Evolutionary conservation across 2,113 vertebrate species (phyloP).

Genomic region (Coturnix japonica): DNA sequence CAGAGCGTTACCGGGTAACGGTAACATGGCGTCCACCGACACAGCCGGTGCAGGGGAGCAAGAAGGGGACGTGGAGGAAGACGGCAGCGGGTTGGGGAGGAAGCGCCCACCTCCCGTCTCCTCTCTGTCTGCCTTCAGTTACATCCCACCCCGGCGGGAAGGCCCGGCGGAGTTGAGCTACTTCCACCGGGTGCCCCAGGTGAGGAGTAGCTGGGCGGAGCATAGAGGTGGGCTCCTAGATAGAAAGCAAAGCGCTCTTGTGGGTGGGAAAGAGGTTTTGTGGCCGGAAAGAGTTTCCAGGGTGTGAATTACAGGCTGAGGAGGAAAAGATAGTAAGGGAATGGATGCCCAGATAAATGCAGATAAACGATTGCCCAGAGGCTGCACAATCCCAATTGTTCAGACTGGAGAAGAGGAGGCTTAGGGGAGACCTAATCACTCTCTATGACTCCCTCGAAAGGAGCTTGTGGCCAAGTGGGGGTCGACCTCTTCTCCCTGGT

Average conservation of each 20-base stretch:
- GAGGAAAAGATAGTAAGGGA: neutral
- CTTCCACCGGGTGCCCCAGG: conserved; percentile 43
- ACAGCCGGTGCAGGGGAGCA: fast-evolving
- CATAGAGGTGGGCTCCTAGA: neutral
- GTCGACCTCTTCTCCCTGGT: too few relatives aligned
- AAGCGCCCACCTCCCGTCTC: neutral
- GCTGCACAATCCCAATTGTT: too few relatives aligned
- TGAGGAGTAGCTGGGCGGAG: neutral
- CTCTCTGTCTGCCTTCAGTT: conserved; percentile 60
- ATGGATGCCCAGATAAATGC: neutral
- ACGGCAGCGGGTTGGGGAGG: neutral
- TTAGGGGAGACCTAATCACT: too few relatives aligned
- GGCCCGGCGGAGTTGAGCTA: conserved; percentile 73
- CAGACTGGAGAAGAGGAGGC: too few relatives aligned
- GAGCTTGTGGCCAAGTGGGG: too few relatives aligned
- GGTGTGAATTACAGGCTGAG: neutral
- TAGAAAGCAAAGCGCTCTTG: neutral
- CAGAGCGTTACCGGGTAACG: neutral
- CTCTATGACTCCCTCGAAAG: too few relatives aligned
- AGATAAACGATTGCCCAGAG: neutral
- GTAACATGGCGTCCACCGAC: neutral
- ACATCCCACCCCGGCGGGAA: conserved; percentile 48
- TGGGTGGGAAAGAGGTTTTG: neutral
- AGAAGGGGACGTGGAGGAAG: neutral
- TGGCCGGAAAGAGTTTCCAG: neutral